Evolutionary conservation across 2,888 invertebrate species (phyloP).

Genomic region (Apodemia hepburni): DNA sequence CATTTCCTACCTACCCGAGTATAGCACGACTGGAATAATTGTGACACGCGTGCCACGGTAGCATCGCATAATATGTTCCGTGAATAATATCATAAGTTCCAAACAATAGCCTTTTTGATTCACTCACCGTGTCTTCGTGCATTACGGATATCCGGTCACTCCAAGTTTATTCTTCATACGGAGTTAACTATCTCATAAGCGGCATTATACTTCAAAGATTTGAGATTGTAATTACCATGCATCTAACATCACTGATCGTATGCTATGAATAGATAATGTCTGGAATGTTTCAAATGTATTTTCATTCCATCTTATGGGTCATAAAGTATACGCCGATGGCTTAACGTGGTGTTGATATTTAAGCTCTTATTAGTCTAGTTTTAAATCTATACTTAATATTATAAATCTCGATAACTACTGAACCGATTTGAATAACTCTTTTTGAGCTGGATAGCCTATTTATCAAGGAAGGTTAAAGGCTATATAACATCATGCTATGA

Average conservation of each 20-base stretch:
- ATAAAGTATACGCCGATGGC: slow-evolving; percentile 18
- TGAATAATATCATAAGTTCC: neutral
- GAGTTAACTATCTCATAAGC: slow-evolving; percentile 44
- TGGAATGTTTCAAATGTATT: slow-evolving; percentile 31
- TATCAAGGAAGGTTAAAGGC: too few species aligned
- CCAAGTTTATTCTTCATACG: slow-evolving; percentile 43
- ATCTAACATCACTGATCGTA: slow-evolving; percentile 39
- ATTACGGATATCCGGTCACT: slow-evolving; percentile 63
- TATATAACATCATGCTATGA: too few species aligned
- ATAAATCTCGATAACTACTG: too few species aligned
- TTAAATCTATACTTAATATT: too few species aligned
- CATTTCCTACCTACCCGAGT: too few species aligned
- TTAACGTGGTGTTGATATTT: neutral
- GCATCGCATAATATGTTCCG: neutral
- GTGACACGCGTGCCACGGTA: neutral
- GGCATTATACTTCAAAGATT: slow-evolving; percentile 35
- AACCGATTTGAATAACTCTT: too few species aligned
- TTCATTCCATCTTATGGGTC: slow-evolving; percentile 32
- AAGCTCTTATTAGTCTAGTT: neutral
- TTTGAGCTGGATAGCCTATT: too few species aligned
- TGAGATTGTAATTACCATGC: slow-evolving; percentile 26
- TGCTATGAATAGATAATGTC: slow-evolving; percentile 37
- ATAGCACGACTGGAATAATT: neutral
- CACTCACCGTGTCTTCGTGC: slow-evolving; percentile 29
- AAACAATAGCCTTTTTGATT: slow-evolving; percentile 7